phyloP scores from a whole-genome alignment of 2,113 vertebrate genomes.

The Clupea harengus region DNA sequence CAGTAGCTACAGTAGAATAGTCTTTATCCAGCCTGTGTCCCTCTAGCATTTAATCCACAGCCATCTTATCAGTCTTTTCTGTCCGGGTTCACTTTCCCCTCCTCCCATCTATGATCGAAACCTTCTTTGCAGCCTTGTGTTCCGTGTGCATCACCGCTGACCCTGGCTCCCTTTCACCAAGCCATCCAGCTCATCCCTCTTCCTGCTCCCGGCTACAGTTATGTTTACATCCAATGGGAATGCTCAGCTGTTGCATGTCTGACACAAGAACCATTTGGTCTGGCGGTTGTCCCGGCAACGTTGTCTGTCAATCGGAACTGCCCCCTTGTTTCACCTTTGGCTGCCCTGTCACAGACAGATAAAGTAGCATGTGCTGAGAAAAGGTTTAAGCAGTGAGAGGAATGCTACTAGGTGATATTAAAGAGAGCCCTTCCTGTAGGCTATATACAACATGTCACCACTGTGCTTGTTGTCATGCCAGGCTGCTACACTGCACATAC shows the following conservation, averaged over 20 bases:
- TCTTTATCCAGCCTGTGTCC: background rate
- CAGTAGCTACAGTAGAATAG: background rate
- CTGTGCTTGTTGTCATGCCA: background rate
- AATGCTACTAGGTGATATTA: background rate
- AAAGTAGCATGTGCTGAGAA: background rate
- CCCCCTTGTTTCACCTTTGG: background rate
- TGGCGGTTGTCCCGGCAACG: background rate
- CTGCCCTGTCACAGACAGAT: background rate
- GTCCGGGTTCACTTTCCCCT: background rate
- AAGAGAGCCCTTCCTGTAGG: background rate
- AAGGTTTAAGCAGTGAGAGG: background rate
- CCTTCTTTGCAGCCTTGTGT: background rate
- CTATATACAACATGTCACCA: background rate
- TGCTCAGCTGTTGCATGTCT: background rate
- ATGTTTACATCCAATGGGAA: background rate
- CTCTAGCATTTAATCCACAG: background rate
- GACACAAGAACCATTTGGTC: constrained; percentile 14
- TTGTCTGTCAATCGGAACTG: background rate
- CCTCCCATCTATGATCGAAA: background rate
- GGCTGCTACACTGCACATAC: background rate
- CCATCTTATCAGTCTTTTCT: background rate
- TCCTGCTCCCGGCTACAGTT: background rate
- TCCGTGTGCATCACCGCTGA: background rate
- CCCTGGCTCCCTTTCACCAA: background rate
- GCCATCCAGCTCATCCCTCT: background rate